Base-by-base conservation (phyloP, 2,888 invertebrate genomes). In the Hemaris fuciformis region DNA sequence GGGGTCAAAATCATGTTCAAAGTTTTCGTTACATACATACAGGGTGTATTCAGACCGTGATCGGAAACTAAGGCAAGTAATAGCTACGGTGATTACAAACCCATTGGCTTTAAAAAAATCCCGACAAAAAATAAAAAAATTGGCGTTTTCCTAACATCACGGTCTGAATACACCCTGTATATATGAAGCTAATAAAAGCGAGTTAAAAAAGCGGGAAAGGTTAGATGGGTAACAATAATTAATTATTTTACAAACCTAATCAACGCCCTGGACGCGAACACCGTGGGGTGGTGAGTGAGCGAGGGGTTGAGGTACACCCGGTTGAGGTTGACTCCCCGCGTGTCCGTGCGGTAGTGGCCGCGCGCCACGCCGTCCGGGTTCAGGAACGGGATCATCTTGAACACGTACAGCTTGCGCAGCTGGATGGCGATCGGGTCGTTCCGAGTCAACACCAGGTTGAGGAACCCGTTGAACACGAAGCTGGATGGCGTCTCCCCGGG, bases 401-500 rank as follows among this genome's bases (percentile, higher is more conserved):
- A 98, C 68, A 98, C 97, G 81, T 96, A 97, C 53, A 94, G 79
- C 75, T 94, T 95, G 59, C 98, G 93, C 53, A 98, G 89, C 62
- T 94, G 92, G 59, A 94, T 91, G 20, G 97, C 97, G 61, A 96
- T 93, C 0, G 95, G 94, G 83, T 98, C 98, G 64, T 95, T 95
- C 31, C 95, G 93, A 64, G 93, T 94, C 18, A 98, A 84, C 45
- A 98, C 89, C 48, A 97, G 94, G 79, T 97, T 96, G 6, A 98
- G 88, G 75, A 98, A 95, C 0, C 98, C 98, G 83, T 98, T 97
- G 84, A 98, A 95, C 13, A 98, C 98, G 87, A 96, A 97, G 85
- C 96, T 97, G 0, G 97, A 96, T 0, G 98, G 98, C 0, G 98
- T 98, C 88, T 98, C 98, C 1, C 98, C 98, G 13, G 98, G 98